A percentile compares a stretch with the other conserved stretches of the same genome.
Conservation (phyloP, 2,888 invertebrate species). For the Dasypogon diadema region DNA sequence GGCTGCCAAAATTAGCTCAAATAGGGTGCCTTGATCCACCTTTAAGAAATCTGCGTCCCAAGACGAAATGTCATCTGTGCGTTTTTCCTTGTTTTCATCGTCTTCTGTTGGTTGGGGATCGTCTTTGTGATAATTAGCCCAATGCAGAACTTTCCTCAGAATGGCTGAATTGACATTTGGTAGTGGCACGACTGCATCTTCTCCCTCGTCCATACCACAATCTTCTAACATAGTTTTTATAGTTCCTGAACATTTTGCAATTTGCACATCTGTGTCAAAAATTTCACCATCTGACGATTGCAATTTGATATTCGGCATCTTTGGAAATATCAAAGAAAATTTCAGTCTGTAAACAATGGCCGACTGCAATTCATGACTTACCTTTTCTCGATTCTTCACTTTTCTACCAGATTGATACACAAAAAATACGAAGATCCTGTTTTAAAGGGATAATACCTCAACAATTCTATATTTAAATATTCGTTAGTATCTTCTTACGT, state of each 20-base stretch:
- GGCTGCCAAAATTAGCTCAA: slow-evolving; percentile 93
- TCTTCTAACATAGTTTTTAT: slow-evolving; percentile 98
- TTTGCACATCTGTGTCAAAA: slow-evolving; percentile 93
- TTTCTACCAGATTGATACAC: neutral
- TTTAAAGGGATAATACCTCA: no score
- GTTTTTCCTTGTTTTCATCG: slow-evolving; percentile 93
- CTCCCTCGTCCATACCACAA: slow-evolving; percentile 87
- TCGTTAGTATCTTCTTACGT: no score
- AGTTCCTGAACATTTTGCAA: slow-evolving; percentile 94
- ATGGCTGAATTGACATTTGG: slow-evolving; percentile 97
- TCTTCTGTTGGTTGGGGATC: slow-evolving; percentile 95
- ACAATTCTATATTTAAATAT: no score
- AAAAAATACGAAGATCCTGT: neutral
- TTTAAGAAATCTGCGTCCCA: slow-evolving; percentile 99
- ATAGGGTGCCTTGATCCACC: slow-evolving; percentile 94
- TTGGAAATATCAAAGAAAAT: neutral
- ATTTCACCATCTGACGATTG: slow-evolving; percentile 93
- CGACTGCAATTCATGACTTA: neutral
- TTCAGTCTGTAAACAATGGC: slow-evolving; percentile 6
- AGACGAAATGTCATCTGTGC: slow-evolving; percentile 95
- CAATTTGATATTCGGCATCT: slow-evolving; percentile 90
- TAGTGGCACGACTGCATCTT: slow-evolving; percentile 92
- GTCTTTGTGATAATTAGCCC: slow-evolving; percentile 91
- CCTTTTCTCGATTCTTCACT: neutral
- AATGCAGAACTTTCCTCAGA: slow-evolving; percentile 88